Conservation (phyloP, 2,113 vertebrate genomes). For the Chunga burmeisteri region DNA sequence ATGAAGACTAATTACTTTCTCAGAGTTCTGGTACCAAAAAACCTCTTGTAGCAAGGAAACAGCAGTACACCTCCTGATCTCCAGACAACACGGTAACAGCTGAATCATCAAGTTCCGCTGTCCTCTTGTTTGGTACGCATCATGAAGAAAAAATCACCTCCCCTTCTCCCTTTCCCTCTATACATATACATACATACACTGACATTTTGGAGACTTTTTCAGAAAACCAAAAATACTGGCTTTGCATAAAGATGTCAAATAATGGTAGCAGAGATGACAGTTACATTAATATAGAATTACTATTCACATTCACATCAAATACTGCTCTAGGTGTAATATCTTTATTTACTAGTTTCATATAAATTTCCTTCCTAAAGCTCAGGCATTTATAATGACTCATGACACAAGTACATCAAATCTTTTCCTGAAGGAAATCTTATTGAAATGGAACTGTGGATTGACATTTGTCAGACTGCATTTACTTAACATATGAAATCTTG, state of each 20-base stretch:
- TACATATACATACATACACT: neutral
- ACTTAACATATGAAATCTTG: neutral
- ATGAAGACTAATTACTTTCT: neutral
- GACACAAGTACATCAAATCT: constrained; percentile 17
- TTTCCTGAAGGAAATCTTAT: constrained; percentile 1
- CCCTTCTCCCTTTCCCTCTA: neutral
- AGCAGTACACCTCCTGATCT: neutral
- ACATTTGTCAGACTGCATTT: constrained; percentile 40
- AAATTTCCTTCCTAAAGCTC: constrained; percentile 15
- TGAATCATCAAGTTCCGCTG: neutral
- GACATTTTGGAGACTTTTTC: neutral
- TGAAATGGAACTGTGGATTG: constrained; percentile 18
- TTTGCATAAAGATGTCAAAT: neutral
- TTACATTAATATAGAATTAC: constrained; percentile 7
- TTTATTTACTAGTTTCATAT: constrained; percentile 33
- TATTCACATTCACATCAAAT: constrained; percentile 18
- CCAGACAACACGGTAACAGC: neutral
- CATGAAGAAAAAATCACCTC: neutral
- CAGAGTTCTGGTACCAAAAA: neutral
- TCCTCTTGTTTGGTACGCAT: neutral
- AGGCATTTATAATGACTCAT: constrained; percentile 14
- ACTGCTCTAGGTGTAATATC: constrained; percentile 8
- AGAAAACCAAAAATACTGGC: neutral
- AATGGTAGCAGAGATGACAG: constrained; percentile 6
- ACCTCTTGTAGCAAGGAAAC: neutral